phyloP scores from a whole-genome alignment of 2,888 invertebrate species.

The Coelinius sp. region DNA sequence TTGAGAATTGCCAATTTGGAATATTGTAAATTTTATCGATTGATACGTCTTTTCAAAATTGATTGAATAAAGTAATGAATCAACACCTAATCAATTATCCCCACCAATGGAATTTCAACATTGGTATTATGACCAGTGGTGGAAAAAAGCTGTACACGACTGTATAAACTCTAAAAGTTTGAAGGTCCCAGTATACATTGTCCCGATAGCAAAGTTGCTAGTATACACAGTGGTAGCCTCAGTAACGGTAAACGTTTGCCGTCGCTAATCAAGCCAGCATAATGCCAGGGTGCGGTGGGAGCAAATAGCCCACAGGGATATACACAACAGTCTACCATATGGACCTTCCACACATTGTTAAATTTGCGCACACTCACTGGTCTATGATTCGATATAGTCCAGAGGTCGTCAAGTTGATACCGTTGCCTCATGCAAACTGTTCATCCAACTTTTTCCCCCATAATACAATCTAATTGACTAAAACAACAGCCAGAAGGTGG shows the following conservation, averaged over 20 bases:
- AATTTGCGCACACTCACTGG: constrained; percentile 22
- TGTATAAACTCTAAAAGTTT: constrained; percentile 5
- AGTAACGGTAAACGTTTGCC: constrained; percentile 68
- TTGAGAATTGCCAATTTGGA: too few relatives aligned
- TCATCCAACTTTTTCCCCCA: not conserved
- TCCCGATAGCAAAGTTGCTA: not conserved
- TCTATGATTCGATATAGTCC: constrained; percentile 23
- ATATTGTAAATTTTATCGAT: too few relatives aligned
- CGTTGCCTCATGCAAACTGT: not conserved
- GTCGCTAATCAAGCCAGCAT: constrained; percentile 70
- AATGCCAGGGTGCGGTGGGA: constrained; percentile 61
- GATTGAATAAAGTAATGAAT: too few relatives aligned
- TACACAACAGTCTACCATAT: constrained; percentile 59
- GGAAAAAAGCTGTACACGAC: not conserved
- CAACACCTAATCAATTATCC: too few relatives aligned
- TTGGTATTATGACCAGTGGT: not conserved
- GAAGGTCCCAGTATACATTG: not conserved
- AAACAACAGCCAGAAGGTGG: constrained; percentile 29
- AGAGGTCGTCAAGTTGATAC: constrained; percentile 11
- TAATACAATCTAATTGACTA: constrained; percentile 19
- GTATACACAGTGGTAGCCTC: constrained; percentile 49
- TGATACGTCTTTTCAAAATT: too few relatives aligned
- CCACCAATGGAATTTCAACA: not conserved
- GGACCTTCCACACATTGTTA: constrained; percentile 45
- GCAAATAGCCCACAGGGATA: constrained; percentile 67